A percentile compares a stretch with the other conserved stretches of the same genome.
phyloP scores from a whole-genome alignment of 2,113 vertebrate species.

The Mastomys natalensis region DNA sequence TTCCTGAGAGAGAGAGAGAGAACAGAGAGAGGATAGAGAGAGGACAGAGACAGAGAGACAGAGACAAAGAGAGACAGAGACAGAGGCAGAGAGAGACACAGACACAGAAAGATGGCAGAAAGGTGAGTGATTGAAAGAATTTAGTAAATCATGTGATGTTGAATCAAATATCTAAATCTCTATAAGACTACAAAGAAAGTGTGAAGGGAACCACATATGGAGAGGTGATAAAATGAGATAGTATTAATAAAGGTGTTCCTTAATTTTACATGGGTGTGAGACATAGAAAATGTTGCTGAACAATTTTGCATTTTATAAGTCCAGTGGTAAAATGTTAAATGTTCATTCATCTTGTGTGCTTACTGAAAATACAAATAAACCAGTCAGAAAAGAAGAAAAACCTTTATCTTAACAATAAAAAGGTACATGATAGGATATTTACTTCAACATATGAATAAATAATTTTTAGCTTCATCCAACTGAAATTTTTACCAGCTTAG shows the following conservation, averaged over 20 bases:
- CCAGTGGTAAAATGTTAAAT: background rate
- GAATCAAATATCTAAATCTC: constrained; percentile 23
- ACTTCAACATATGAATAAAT: constrained; percentile 44
- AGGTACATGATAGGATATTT: background rate
- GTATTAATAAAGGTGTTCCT: background rate
- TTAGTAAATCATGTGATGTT: background rate
- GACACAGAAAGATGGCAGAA: background rate
- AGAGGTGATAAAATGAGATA: background rate
- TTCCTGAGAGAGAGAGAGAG: background rate
- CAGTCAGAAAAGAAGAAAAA: constrained; percentile 38
- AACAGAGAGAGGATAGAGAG: too few relatives aligned
- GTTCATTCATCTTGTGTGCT: background rate
- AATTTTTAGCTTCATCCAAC: constrained; percentile 40
- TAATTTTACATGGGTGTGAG: background rate
- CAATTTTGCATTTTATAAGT: constrained; percentile 14
- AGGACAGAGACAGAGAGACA: too few relatives aligned
- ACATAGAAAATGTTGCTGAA: background rate
- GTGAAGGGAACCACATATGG: background rate
- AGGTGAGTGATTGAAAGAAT: background rate
- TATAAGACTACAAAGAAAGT: background rate
- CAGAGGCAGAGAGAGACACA: background rate
- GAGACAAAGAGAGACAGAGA: too few relatives aligned
- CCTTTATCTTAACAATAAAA: background rate
- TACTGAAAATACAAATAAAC: constrained; percentile 36
- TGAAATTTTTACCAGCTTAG: constrained; percentile 51